These are phyloP conservation scores for Antrozous pallidus DNA, from an alignment of 2,797 vertebrate genomes.

Conservation along the genomic window DNA sequence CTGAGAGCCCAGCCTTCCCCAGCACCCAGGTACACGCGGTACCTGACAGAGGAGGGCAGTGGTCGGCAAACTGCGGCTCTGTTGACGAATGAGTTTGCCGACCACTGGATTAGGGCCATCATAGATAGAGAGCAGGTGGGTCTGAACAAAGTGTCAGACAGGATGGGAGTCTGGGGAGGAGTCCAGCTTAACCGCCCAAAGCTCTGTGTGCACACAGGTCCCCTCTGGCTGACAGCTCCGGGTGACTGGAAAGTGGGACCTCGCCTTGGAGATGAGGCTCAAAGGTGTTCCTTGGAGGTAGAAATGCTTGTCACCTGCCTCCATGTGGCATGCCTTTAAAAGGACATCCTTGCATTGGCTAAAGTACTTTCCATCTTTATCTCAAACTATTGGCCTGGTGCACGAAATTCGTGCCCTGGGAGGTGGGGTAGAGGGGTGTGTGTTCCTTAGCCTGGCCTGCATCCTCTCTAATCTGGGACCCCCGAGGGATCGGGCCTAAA, in stretches of 20 bases:
- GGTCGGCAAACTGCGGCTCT: no score
- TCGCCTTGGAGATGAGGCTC: background rate
- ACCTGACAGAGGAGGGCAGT: no score
- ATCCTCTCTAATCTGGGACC: no score
- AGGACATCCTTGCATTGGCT: background rate
- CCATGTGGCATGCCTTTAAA: background rate
- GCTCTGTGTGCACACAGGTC: background rate
- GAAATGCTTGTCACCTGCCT: background rate
- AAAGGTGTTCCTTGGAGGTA: background rate
- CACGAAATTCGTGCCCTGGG: no score
- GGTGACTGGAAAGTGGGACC: background rate
- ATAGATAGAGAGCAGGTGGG: background rate
- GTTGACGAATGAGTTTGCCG: no score
- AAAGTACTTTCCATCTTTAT: background rate
- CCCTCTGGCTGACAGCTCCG: background rate
- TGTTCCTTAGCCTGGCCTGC: no score
- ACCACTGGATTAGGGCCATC: background rate
- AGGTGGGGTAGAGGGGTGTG: no score
- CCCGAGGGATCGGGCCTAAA: no score
- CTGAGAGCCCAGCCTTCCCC: background rate
- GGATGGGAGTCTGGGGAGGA: background rate
- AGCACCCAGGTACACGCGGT: background rate
- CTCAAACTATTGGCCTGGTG: no score
- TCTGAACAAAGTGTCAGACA: slow-evolving; percentile 36
- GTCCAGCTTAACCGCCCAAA: background rate